A percentile compares a stretch with the other conserved stretches of the same genome.
Conservation (phyloP, 2,888 invertebrate genomes). For the Apamea crenata region DNA sequence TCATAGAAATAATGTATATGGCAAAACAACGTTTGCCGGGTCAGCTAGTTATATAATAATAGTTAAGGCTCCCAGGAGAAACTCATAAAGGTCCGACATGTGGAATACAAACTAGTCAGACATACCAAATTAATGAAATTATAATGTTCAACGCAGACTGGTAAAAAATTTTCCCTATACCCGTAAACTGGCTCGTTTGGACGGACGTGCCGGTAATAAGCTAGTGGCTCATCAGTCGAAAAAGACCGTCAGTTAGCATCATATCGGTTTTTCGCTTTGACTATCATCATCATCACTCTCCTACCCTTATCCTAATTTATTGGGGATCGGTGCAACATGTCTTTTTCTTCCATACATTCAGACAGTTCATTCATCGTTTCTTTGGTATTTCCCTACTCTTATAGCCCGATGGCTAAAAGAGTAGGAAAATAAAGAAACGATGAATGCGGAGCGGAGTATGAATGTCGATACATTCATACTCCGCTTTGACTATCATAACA, state of each 20-base stretch:
- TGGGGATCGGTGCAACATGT: neutral
- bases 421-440: too few species aligned
- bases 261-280: conserved; percentile 20
- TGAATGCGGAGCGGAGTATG: too few species aligned
- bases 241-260: conserved; percentile 3
- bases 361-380: too few species aligned
- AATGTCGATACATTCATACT: neutral
- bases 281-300: conserved; percentile 4
- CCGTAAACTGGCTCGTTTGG: conserved; percentile 18
- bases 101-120: conserved; percentile 22
- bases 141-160: conserved; percentile 11
- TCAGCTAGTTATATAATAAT: conserved; percentile 18
- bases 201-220: conserved; percentile 19
- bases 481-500: conserved; percentile 25
- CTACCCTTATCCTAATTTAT: neutral
- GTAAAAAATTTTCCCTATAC: conserved; percentile 33
- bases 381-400: too few species aligned
- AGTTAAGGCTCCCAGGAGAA: conserved; percentile 6
- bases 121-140: conserved; percentile 31
- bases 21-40: too few species aligned
- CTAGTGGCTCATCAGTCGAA: conserved; percentile 28
- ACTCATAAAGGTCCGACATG: conserved; percentile 4
- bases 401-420: too few species aligned
- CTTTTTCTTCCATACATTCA: neutral
- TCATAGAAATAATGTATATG: too few species aligned